Percentiles rank a stretch among this genome's conserved stretches.
These are phyloP conservation scores for Lethrus apterus DNA, from an alignment of 1,140 invertebrate species.

Conservation along the genomic window DNA sequence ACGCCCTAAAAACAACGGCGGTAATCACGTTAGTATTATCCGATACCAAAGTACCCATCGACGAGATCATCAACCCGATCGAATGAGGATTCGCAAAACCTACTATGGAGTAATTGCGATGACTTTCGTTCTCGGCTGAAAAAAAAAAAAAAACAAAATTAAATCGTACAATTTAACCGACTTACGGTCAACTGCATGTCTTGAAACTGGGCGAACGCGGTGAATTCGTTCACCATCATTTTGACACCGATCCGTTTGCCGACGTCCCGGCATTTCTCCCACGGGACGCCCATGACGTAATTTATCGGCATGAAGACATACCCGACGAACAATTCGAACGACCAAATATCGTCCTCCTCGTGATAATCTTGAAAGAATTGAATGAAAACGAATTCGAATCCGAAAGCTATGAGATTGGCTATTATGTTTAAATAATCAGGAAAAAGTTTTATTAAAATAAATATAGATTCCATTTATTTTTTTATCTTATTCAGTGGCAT, in stretches of 20 bases:
- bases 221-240: conserved; percentile 87
- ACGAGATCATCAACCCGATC: conserved; percentile 82
- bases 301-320: conserved; percentile 78
- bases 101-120: conserved; percentile 90
- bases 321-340: conserved; percentile 66
- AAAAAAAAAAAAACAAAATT: conserved; percentile 26
- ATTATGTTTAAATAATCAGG: too few relatives aligned
- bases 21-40: conserved; percentile 62
- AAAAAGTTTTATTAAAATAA: too few relatives aligned
- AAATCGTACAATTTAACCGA: conserved; percentile 18
- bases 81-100: conserved; percentile 92
- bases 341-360: conserved; percentile 40
- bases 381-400: too few relatives aligned
- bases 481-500: too few relatives aligned
- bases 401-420: too few relatives aligned
- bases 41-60: conserved; percentile 73
- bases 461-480: too few relatives aligned
- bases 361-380: too few relatives aligned
- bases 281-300: conserved; percentile 67
- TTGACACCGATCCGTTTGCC: conserved; percentile 81
- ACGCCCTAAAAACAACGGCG: conserved; percentile 67
- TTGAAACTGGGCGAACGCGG: conserved; percentile 74
- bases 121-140: conserved; percentile 61
- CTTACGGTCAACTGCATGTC: conserved; percentile 55
- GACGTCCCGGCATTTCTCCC: conserved; percentile 68